Evolutionary conservation across 2,888 invertebrate genomes (phyloP).

Genomic region (Spodoptera littoralis): DNA sequence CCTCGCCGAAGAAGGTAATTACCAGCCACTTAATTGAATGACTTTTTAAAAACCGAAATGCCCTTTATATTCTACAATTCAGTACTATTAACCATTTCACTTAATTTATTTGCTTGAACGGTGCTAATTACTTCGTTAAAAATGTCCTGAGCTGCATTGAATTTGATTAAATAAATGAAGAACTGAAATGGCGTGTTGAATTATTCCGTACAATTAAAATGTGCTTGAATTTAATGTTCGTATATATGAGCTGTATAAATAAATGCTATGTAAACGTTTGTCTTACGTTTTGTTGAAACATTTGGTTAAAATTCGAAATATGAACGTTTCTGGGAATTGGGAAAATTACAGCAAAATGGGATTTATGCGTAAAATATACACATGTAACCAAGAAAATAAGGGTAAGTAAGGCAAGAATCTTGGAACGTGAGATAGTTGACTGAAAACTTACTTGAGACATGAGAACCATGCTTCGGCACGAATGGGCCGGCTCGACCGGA

Average conservation of each 20-base stretch:
- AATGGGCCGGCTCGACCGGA: too few relatives aligned
- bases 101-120: slow-evolving; percentile 36
- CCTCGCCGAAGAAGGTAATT: slow-evolving; percentile 43
- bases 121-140: slow-evolving; percentile 42
- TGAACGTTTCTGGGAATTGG: background rate
- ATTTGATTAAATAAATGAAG: slow-evolving; percentile 22
- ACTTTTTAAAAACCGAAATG: slow-evolving; percentile 43
- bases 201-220: slow-evolving; percentile 10
- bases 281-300: background rate
- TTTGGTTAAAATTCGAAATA: slow-evolving; percentile 1
- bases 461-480: too few relatives aligned
- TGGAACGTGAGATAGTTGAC: too few relatives aligned
- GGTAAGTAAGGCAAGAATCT: too few relatives aligned
- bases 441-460: too few relatives aligned
- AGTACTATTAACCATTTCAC: slow-evolving; percentile 18
- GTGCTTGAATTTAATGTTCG: background rate
- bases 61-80: slow-evolving; percentile 37
- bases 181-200: slow-evolving; percentile 13
- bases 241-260: too few relatives aligned
- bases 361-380: background rate
- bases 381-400: too few relatives aligned
- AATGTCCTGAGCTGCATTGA: slow-evolving; percentile 36
- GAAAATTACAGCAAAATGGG: background rate
- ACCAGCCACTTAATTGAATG: slow-evolving; percentile 47
- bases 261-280: background rate